phyloP scores from a whole-genome alignment of 2,113 vertebrate genomes.

The Odontophorus gujanensis region DNA sequence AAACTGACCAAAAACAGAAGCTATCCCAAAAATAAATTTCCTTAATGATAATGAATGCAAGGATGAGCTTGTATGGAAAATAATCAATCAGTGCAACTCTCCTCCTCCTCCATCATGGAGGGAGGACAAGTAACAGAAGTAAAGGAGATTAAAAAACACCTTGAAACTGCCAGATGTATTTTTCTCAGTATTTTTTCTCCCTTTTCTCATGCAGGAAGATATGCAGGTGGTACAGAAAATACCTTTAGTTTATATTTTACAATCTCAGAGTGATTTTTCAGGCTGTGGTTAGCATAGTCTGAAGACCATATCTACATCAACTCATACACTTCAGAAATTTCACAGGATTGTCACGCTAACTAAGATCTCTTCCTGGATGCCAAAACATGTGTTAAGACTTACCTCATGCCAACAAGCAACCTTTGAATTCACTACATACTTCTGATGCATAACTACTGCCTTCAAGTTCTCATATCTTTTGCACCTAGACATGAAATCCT shows the following conservation, averaged over 20 bases:
- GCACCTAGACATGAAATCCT: not conserved
- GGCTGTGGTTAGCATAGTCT: not conserved
- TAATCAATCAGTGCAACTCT: not conserved
- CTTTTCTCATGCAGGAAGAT: not conserved
- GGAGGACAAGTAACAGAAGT: not conserved
- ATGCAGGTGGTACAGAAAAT: not conserved
- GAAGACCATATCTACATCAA: not conserved
- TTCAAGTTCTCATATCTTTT: not conserved
- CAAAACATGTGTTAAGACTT: not conserved
- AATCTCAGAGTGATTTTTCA: not conserved
- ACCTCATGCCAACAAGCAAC: not conserved
- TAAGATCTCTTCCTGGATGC: not conserved
- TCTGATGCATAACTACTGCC: not conserved
- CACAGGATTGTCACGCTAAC: not conserved
- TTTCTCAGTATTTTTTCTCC: not conserved
- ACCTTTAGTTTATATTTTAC: not conserved
- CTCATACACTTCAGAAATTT: conserved; percentile 12
- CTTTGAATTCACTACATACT: not conserved
- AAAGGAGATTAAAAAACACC: not conserved
- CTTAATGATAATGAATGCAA: not conserved
- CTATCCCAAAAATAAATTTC: not conserved
- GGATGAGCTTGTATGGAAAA: not conserved
- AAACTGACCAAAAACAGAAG: not conserved
- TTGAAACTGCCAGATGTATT: not conserved
- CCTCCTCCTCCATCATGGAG: not conserved